phyloP scores from a whole-genome alignment of 2,113 vertebrate genomes.

The Psilopsiagon aymara region DNA sequence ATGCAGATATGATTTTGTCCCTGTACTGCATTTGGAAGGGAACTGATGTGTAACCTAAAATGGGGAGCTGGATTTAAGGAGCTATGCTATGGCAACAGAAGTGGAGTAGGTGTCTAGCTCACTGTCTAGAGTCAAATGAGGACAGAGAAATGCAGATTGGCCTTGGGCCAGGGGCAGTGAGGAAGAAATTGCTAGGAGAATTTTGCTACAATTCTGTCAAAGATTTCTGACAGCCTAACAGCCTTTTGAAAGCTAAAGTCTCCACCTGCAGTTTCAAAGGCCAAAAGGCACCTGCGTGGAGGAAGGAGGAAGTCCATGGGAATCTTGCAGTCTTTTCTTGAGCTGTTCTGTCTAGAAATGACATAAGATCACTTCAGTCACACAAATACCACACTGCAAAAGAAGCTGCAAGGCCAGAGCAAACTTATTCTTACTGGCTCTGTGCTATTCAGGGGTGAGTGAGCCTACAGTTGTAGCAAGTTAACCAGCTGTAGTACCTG shows the following conservation, averaged over 20 bases:
- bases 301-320: not conserved
- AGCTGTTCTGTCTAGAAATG: not conserved
- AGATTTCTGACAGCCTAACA: not conserved
- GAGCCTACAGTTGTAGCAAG: not conserved
- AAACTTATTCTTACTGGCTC: not conserved
- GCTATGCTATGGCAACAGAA: not conserved
- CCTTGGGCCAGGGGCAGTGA: not conserved
- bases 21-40: not conserved
- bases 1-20: not conserved
- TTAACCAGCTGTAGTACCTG: constrained; percentile 20
- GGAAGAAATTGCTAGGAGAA: not conserved
- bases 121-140: not conserved
- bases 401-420: not conserved
- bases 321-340: not conserved
- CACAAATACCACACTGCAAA: not conserved
- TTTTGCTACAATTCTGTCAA: not conserved
- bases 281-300: not conserved
- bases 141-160: not conserved
- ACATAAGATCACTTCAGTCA: not conserved
- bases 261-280: not conserved
- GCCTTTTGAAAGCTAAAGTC: not conserved
- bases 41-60: not conserved
- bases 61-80: not conserved
- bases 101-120: not conserved
- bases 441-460: not conserved